Evolutionary conservation across 2,113 vertebrate species (phyloP).

Genomic region (Shinisaurus crocodilurus): DNA sequence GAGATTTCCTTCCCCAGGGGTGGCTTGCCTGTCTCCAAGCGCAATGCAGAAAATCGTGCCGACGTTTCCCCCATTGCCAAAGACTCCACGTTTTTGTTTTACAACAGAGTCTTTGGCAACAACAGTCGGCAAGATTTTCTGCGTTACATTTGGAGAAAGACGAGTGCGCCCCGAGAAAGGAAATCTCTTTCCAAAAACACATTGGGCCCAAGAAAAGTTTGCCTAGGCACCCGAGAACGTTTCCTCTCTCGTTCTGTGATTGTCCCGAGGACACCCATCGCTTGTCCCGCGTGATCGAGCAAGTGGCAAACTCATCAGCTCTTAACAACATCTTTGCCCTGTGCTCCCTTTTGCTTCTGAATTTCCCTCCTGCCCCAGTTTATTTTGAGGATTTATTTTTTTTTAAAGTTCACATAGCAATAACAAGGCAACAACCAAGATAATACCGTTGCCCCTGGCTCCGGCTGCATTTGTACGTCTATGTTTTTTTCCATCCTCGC

Average conservation of each 20-base stretch:
- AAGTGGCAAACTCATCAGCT: neutral
- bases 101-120: too few species aligned
- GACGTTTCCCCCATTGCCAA: too few species aligned
- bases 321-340: neutral
- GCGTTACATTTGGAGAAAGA: too few species aligned
- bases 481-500: neutral
- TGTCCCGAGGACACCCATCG: neutral
- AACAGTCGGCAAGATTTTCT: too few species aligned
- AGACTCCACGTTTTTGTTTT: too few species aligned
- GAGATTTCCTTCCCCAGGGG: too few species aligned
- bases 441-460: neutral
- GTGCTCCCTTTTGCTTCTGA: neutral
- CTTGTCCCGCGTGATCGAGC: neutral
- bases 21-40: too few species aligned
- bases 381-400: neutral
- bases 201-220: too few species aligned
- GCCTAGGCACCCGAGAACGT: too few species aligned
- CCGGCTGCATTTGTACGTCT: neutral
- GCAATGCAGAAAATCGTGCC: too few species aligned
- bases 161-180: too few species aligned
- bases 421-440: neutral
- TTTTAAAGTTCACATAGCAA: neutral
- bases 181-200: too few species aligned
- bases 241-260: neutral
- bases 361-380: neutral